A percentile compares a stretch with the other conserved stretches of the same genome.
Evolutionary conservation across 2,113 vertebrate genomes (phyloP).

Genomic region (Oreocharis arfaki): DNA sequence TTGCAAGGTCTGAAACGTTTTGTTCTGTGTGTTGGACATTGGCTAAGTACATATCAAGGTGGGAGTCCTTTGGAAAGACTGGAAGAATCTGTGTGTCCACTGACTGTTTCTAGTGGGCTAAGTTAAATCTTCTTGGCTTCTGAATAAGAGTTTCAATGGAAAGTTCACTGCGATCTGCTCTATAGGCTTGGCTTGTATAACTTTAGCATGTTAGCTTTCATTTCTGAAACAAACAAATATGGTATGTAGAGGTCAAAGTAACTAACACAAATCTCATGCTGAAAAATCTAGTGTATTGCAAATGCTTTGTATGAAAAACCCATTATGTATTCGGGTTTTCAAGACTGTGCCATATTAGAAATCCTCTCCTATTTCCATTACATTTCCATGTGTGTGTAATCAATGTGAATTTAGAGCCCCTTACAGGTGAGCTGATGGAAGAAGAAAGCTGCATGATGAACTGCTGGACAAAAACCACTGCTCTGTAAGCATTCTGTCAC

Average conservation of each 20-base stretch:
- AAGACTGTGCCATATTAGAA: not conserved
- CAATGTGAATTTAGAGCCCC: not conserved
- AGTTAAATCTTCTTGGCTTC: not conserved
- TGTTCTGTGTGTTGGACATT: not conserved
- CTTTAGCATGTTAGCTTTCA: not conserved
- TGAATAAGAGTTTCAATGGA: not conserved
- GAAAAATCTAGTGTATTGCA: not conserved
- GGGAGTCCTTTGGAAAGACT: not conserved
- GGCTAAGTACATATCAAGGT: not conserved
- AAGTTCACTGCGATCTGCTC: not conserved
- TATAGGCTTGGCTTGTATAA: not conserved
- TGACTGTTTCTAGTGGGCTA: not conserved
- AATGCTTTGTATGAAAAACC: not conserved
- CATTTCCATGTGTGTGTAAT: not conserved
- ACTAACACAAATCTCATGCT: not conserved
- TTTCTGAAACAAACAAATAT: not conserved
- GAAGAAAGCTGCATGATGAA: not conserved
- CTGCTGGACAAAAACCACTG: not conserved
- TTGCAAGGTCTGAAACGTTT: not conserved
- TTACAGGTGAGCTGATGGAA: not conserved
- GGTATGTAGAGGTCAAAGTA: not conserved
- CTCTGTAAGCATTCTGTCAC: not conserved
- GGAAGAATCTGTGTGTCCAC: not conserved
- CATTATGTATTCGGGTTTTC: not conserved
- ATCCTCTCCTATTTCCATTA: not conserved